These are phyloP conservation scores for Amphiprion clarkii DNA, from an alignment of 2,797 vertebrate genomes.

Conservation along the genomic window DNA sequence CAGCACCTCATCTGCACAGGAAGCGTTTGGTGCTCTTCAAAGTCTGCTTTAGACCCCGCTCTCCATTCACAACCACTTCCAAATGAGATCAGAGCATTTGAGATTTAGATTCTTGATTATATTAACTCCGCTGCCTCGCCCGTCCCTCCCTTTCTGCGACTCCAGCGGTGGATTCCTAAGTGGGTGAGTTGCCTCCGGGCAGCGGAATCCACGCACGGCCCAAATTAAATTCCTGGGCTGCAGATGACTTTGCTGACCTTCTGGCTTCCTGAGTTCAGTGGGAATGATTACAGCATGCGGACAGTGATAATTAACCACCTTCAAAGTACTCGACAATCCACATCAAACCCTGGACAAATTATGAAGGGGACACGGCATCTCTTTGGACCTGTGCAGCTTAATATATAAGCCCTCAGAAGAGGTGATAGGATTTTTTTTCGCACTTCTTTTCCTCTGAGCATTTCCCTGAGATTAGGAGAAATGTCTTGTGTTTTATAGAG, in stretches of 20 bases:
- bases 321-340: constrained; percentile 51
- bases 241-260: constrained; percentile 70
- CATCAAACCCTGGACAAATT: constrained; percentile 43
- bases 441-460: neutral
- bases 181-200: constrained; percentile 68
- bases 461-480: constrained; percentile 20
- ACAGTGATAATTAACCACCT: constrained; percentile 71
- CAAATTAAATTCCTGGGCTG: constrained; percentile 73
- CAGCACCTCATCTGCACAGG: constrained; percentile 53
- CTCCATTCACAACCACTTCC: constrained; percentile 58
- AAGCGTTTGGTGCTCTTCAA: constrained; percentile 69
- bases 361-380: constrained; percentile 30
- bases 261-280: constrained; percentile 63
- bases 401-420: constrained; percentile 17
- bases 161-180: constrained; percentile 58
- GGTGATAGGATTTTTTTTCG: neutral
- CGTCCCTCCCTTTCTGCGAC: constrained; percentile 28
- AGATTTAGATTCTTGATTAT: constrained; percentile 81
- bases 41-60: constrained; percentile 51
- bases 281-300: constrained; percentile 57
- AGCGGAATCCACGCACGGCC: constrained; percentile 44
- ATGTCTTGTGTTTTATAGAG: constrained; percentile 33
- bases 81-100: constrained; percentile 86
- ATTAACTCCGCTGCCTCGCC: constrained; percentile 70
- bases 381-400: constrained; percentile 24